Evolutionary conservation across 2,888 invertebrate species (phyloP).

Genomic region (Campoplex nolae): DNA sequence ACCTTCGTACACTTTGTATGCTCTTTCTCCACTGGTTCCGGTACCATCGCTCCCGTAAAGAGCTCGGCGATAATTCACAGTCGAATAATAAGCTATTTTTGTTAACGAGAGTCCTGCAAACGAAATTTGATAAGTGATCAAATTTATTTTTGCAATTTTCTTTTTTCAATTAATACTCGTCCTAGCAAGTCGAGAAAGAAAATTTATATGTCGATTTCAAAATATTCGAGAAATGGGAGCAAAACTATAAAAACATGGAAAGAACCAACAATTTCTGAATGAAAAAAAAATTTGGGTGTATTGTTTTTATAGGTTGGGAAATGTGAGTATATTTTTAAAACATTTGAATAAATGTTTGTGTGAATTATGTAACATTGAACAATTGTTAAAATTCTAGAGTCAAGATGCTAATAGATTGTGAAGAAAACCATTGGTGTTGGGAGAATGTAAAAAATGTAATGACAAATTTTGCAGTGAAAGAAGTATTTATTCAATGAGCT

Average conservation of each 20-base stretch:
- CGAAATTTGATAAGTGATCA: background rate
- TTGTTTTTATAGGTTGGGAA: background rate
- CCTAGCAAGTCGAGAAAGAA: background rate
- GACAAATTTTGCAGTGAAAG: background rate
- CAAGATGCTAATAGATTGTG: too few relatives aligned
- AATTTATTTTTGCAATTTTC: background rate
- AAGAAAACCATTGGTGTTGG: too few relatives aligned
- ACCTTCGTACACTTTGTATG: slow-evolving; percentile 86
- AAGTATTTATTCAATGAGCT: background rate
- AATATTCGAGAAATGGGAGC: too few relatives aligned
- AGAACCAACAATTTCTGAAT: too few relatives aligned
- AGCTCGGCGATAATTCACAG: slow-evolving; percentile 83
- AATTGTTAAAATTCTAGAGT: background rate
- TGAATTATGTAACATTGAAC: background rate
- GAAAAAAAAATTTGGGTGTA: too few relatives aligned
- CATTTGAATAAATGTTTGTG: background rate
- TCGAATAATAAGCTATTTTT: slow-evolving; percentile 89
- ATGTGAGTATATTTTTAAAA: background rate
- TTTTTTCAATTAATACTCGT: background rate
- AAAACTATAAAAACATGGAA: too few relatives aligned
- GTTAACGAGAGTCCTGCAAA: slow-evolving; percentile 88
- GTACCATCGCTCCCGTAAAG: slow-evolving; percentile 77
- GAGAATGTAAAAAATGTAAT: too few relatives aligned
- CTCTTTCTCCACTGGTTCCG: slow-evolving; percentile 79
- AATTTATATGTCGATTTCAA: too few relatives aligned